Evolutionary conservation across 2,797 vertebrate species (phyloP), one percentile per base, ranked within the genome.

Genomic region (Eulemur mongoz): DNA sequence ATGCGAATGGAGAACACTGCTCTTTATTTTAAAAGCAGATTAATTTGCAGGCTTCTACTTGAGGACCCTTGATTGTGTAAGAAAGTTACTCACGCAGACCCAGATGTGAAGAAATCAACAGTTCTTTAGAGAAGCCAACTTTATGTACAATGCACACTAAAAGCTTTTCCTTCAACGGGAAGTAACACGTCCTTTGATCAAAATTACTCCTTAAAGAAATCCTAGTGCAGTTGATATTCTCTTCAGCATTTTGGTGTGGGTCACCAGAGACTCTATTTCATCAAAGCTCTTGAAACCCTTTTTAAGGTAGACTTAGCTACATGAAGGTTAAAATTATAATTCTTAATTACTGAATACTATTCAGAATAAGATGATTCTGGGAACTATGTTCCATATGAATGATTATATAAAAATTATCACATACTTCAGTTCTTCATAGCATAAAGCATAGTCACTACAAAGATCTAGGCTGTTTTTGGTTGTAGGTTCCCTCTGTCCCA

Each of bases 371-470:
- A 97, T 97, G 98, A 98, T 95, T 98, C 98, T 98, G 96, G 95
- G 95, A 98, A 98, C 98, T 98, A 85, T 96, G 98, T 98, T 98
- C 98, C 98, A 94, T 97, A 93, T 97, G 97, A 98, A 98, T 96
- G 97, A 98, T 97, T 96, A 98, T 95, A 97, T 97, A 98, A 98
- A 94, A 98, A 97, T 97, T 96, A 98, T 95, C 97, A 98, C 97
- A 96, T 67, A 70, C 54, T 98, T 97, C 98, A 97, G 92, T 98
- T 98, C 97, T 98, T 97, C 67, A 38, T 94, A 95, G 97, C 93
- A 98, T 79, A 97, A 98, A 98, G 95, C 97, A 27, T 67, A 97
- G 95, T 72, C 97, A 96, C 96, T 2, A 98, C 97, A 97, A 95
- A 98, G 97, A 98, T 97, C 91, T 83, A 97, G 90, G 97, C 98